Evolutionary conservation across 2,113 vertebrate species (phyloP), one percentile per base, ranked within the genome.

Genomic region (Salvator merianae): DNA sequence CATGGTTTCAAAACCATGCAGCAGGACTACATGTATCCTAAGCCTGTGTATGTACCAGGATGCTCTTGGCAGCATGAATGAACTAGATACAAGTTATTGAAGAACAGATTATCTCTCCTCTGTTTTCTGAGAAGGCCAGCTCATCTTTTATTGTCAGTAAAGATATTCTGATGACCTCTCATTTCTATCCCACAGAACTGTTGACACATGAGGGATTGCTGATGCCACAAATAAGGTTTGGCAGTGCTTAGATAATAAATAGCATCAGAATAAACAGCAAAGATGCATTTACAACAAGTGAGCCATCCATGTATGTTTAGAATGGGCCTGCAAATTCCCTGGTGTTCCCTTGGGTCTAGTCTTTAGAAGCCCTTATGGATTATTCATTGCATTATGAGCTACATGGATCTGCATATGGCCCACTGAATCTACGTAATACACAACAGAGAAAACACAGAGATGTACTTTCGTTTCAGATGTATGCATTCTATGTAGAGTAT

Each of bases 321-420:
- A 85, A 72, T 1, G 0, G 84, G 89, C 75, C 76, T 91, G 65
- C 76, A 82, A 65, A 89, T 70, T 73, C 40, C 78, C 77, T 89
- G 78, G 79, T 22, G 9, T 86, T 89, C 88, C 84, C 88, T 63
- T 87, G 92, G 78, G 88, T 86, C 86, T 84, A 36, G 87, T 88
- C 66, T 91, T 86, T 75, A 75, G 68, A 83, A 55, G 2, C 0
- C 71, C 66, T 89, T 62, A 90, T 90, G 86, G 90, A 92, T 92
- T 94, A 94, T 94, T 94, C 86, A 92, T 90, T 66, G n/a, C 66
- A 8, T 89, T 91, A 91, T 65, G 53, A 75, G 4, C 83, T 86
- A 77, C 79, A 80, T 90, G 84, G 89, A 71, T 91, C 87, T 92
- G 69, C 87, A 89, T 77, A 71, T 73, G 59, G 38, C 66, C 66